Base-by-base conservation (phyloP, 2,888 invertebrate species). In the Leptura quadrifasciata region DNA sequence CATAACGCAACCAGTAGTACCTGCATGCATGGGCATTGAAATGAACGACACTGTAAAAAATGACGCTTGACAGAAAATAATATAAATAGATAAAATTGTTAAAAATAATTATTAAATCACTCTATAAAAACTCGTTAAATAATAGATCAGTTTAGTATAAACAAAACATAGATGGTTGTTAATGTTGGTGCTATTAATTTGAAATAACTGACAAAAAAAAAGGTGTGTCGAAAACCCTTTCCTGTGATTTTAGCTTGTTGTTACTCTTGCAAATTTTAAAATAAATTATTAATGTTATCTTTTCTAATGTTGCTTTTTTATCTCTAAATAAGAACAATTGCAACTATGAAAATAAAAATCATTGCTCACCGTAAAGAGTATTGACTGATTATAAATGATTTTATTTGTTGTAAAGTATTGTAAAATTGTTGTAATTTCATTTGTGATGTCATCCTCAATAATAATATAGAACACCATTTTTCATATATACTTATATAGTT, bases 201-300 rank as follows among this genome's bases (percentile, higher is more conserved):
- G 17, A 31, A 35, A 69, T 69, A 69, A 61, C 70, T 64, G 61
- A 67, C 15, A 69, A 64, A 75, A 64, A 75, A 70, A 75, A 47
- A 24, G 55, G 64, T 75, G 61, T 75, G 54, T 77, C 72, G 75
- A 73, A 67, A 75, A 80, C 87, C 86, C 84, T 85, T 84, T 86
- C 86, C 88, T 88, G 88, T 88, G 88, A 88, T 88, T 85, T 84
- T 85, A 88, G 88, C 87, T 88, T 88, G 85, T 87, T 87, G 86
- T 87, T 87, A 85, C 76, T 85, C 84, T 79, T 86, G 86, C 85
- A 88, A 85, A 87, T 85, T 87, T 87, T 87, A 87, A 86, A 79
- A 71, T 61, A 55, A 72, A 77, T 73, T 80, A 78, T 82, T 63
- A 79, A 82, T 81, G 81, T 82, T 82, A 81, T 79, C 72, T 80